Percentiles rank a stretch among this genome's conserved stretches.
These are phyloP conservation scores for Acanthosoma haemorrhoidale DNA, from an alignment of 2,888 invertebrate genomes.

Conservation along the genomic window DNA sequence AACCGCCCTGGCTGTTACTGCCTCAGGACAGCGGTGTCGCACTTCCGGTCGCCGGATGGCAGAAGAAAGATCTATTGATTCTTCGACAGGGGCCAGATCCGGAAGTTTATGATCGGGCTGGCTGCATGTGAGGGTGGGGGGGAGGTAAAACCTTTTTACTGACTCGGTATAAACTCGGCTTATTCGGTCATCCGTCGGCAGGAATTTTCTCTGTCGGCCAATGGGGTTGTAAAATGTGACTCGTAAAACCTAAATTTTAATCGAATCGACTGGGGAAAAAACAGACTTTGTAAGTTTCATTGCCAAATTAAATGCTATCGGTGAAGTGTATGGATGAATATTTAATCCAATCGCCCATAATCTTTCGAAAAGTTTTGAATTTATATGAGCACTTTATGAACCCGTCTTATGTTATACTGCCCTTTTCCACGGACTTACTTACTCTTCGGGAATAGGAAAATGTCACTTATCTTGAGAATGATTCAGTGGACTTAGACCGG, in stretches of 20 bases:
- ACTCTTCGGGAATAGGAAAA: no score
- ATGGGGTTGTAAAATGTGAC: constrained; percentile 4
- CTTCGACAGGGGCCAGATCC: background rate
- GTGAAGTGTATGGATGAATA: no score
- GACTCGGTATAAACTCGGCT: constrained; percentile 18
- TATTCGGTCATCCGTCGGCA: constrained; percentile 3
- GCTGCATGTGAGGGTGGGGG: background rate
- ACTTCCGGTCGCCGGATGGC: background rate
- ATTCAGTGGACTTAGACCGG: no score
- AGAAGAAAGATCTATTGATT: constrained; percentile 10
- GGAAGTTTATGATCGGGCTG: constrained; percentile 4
- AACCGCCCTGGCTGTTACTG: no score
- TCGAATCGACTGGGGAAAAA: background rate
- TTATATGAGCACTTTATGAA: no score
- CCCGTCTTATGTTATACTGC: no score
- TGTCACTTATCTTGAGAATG: no score
- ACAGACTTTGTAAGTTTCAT: background rate
- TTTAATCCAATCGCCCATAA: no score
- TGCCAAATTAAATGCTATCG: no score
- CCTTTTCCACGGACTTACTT: no score
- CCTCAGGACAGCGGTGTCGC: no score
- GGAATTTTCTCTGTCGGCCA: constrained; percentile 7
- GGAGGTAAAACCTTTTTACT: constrained; percentile 23
- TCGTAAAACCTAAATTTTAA: constrained; percentile 13
- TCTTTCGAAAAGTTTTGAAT: no score